These are phyloP conservation scores for Autographa pulchrina DNA, from an alignment of 2,888 invertebrate species.

Conservation along the genomic window DNA sequence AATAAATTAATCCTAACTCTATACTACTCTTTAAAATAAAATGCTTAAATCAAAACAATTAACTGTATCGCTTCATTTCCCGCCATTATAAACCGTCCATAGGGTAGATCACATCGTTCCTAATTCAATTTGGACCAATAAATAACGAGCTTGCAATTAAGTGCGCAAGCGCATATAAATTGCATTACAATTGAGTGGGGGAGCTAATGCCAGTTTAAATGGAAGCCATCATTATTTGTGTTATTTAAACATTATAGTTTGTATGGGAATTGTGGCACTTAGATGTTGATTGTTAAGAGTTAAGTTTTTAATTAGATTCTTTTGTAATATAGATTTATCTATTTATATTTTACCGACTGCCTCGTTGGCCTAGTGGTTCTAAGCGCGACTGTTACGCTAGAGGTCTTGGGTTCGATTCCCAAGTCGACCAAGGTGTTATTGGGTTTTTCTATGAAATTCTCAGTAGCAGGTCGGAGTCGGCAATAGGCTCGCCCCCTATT, in stretches of 20 bases:
- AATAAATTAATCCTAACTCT: no score
- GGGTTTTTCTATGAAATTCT: no score
- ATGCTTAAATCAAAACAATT: conserved; percentile 9
- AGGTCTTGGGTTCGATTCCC: no score
- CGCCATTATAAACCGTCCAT: conserved; percentile 28
- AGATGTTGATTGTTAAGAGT: neutral
- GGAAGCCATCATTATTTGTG: conserved; percentile 23
- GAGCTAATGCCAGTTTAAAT: conserved; percentile 36
- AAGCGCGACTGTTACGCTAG: no score
- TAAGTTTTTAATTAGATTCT: neutral
- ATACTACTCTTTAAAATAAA: no score
- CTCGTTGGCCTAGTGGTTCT: no score
- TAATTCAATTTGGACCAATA: conserved; percentile 60
- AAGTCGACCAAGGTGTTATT: no score
- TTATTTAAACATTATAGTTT: conserved; percentile 20
- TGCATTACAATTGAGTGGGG: conserved; percentile 41
- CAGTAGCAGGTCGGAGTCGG: no score
- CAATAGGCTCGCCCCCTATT: no score
- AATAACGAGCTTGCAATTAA: conserved; percentile 54
- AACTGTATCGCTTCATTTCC: conserved; percentile 12
- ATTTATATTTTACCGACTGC: no score
- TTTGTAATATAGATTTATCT: no score
- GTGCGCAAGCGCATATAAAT: conserved; percentile 53
- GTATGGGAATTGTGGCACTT: conserved; percentile 2
- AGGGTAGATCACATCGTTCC: conserved; percentile 58